Conservation (phyloP, 2,113 vertebrate species). For the Leuciscus idus region DNA sequence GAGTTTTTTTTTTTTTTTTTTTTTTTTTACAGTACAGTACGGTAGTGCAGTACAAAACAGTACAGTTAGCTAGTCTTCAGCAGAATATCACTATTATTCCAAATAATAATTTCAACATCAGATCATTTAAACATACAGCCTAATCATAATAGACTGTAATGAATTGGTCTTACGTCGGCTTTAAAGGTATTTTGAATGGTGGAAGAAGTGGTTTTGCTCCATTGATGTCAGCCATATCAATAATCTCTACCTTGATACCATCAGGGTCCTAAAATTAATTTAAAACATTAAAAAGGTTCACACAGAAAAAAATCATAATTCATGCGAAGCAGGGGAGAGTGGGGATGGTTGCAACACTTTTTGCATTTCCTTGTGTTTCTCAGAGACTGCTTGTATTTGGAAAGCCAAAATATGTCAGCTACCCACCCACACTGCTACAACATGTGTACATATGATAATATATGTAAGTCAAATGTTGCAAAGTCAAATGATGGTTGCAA, state of each 20-base stretch:
- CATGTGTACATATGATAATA: too few species aligned
- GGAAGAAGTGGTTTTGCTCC: constrained; percentile 88
- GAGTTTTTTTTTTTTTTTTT: too few species aligned
- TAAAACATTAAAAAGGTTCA: neutral
- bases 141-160: neutral
- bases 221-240: constrained; percentile 83
- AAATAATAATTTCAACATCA: neutral
- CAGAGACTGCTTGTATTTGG: too few species aligned
- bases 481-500: too few species aligned
- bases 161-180: constrained; percentile 82
- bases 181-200: constrained; percentile 90
- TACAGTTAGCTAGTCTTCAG: neutral
- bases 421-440: too few species aligned
- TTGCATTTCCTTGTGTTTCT: too few species aligned
- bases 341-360: too few species aligned
- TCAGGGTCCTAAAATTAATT: constrained; percentile 83
- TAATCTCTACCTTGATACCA: constrained; percentile 78
- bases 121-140: neutral
- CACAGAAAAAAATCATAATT: neutral
- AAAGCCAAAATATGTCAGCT: too few species aligned
- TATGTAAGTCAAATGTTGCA: too few species aligned
- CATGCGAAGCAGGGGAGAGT: neutral
- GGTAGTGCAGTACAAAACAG: too few species aligned
- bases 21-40: too few species aligned
- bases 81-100: neutral